Percentiles rank a stretch among this genome's conserved stretches.
These are phyloP conservation scores for Proteles cristata DNA, from an alignment of 2,113 vertebrate species.

Conservation along the genomic window DNA sequence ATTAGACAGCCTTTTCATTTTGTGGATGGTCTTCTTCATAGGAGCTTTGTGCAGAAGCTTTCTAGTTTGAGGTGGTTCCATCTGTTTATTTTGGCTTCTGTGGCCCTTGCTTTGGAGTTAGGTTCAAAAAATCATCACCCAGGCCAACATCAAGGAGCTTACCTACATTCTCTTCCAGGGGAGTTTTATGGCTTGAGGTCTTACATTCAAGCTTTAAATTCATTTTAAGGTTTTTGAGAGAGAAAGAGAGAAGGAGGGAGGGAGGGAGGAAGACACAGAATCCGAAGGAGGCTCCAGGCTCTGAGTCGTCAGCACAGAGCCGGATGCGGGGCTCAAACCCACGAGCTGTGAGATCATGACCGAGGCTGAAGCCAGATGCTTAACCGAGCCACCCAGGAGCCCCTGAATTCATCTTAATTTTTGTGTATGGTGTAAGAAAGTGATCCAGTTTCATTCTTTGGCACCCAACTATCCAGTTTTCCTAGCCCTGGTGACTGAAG, in stretches of 20 bases:
- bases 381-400: no score
- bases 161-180: neutral
- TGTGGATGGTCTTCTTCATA: neutral
- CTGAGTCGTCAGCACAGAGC: no score
- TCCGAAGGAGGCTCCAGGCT: no score
- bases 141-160: neutral
- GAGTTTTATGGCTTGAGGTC: neutral
- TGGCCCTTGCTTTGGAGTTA: neutral
- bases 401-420: neutral
- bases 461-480: neutral
- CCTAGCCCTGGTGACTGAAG: neutral
- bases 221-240: neutral
- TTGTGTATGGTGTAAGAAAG: neutral
- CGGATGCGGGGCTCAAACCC: no score
- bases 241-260: no score
- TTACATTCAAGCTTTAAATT: neutral
- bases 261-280: no score
- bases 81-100: neutral
- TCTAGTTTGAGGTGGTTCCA: neutral
- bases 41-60: neutral
- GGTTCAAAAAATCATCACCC: neutral
- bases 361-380: no score
- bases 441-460: neutral
- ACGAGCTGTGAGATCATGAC: no score
- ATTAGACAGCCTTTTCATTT: neutral